These are phyloP conservation scores for Anguilla megastoma DNA, from an alignment of 2,797 vertebrate species.

Conservation along the genomic window DNA sequence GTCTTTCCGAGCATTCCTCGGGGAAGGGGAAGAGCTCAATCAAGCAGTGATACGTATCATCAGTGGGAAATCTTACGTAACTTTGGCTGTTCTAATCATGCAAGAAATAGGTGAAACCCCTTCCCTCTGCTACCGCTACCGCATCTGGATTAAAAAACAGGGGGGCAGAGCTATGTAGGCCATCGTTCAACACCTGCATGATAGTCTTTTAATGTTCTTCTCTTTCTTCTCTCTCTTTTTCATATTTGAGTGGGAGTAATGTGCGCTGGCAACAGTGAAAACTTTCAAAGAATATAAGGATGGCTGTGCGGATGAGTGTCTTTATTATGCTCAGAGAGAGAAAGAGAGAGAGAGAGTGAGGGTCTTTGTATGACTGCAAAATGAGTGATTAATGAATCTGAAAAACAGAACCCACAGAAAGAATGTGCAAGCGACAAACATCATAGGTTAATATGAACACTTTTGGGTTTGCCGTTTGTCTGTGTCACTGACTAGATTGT, in stretches of 20 bases:
- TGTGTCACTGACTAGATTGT: background rate
- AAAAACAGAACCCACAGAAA: background rate
- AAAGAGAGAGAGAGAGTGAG: background rate
- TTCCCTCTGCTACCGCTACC: background rate
- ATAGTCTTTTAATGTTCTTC: constrained; percentile 9
- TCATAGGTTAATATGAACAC: background rate
- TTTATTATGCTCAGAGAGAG: background rate
- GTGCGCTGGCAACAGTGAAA: background rate
- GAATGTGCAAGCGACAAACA: background rate
- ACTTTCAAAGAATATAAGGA: background rate
- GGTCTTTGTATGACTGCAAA: background rate
- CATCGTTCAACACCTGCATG: background rate
- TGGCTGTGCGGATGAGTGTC: background rate
- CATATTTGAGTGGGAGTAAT: constrained; percentile 14
- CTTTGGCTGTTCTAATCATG: background rate
- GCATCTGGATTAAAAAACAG: background rate
- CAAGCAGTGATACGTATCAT: background rate
- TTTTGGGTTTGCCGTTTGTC: background rate
- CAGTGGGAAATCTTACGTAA: background rate
- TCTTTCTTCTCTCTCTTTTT: background rate
- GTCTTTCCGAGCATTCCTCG: background rate
- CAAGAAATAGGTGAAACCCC: background rate
- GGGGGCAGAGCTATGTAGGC: background rate
- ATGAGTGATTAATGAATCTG: constrained; percentile 10
- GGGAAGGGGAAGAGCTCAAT: background rate